Conservation (phyloP, 1,140 invertebrate genomes). For the Mactra quadrangularis region DNA sequence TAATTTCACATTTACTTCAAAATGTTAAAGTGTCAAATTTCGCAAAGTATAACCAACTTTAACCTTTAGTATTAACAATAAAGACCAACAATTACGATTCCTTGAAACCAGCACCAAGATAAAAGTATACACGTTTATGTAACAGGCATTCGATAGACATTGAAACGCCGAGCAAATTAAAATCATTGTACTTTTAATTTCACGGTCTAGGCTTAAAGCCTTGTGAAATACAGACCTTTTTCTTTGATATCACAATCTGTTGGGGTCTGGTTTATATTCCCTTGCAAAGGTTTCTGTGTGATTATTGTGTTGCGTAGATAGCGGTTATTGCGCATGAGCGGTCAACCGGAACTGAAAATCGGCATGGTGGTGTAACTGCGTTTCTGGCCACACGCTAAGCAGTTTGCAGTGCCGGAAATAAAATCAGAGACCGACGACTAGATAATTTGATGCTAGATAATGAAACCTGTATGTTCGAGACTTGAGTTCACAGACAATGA, state of each 20-base stretch:
- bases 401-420: no score
- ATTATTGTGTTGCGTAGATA: background rate
- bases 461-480: no score
- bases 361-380: background rate
- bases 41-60: background rate
- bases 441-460: no score
- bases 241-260: constrained; percentile 23
- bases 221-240: background rate
- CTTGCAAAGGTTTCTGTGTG: background rate
- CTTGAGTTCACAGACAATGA: no score
- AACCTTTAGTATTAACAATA: constrained; percentile 14
- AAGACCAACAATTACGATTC: constrained; percentile 22
- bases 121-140: constrained; percentile 34
- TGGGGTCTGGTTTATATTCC: constrained; percentile 19
- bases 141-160: constrained; percentile 16
- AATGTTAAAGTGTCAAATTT: background rate
- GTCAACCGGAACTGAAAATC: background rate
- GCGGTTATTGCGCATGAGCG: background rate
- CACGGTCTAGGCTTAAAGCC: constrained; percentile 44
- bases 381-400: background rate
- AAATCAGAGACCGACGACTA: no score
- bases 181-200: constrained; percentile 59
- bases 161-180: constrained; percentile 44
- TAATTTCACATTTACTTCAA: background rate
- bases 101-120: constrained; percentile 22